phyloP scores from a whole-genome alignment of 1,140 invertebrate species.

The Andrena cerasifolii region DNA sequence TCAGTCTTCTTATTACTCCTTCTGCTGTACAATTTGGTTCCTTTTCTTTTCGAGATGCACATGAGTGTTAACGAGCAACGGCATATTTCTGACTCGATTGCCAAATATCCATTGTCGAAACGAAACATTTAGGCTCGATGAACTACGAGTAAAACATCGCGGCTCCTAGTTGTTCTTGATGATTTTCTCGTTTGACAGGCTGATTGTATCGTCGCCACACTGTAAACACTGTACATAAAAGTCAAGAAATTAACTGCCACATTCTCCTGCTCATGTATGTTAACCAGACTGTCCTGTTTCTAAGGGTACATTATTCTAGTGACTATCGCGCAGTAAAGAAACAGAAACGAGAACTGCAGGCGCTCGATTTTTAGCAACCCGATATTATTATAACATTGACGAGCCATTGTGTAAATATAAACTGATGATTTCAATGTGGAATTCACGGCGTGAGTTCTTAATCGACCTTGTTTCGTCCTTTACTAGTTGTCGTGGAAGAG shows the following conservation, averaged over 20 bases:
- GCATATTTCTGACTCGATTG: neutral
- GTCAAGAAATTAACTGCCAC: constrained; percentile 47
- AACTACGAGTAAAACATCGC: constrained; percentile 17
- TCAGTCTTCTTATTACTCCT: neutral
- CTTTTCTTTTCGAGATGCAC: neutral
- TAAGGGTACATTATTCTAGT: constrained; percentile 42
- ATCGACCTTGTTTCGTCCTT: constrained; percentile 69
- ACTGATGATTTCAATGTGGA: constrained; percentile 79
- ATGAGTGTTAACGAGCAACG: neutral
- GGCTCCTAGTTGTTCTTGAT: constrained; percentile 19
- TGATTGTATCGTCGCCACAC: constrained; percentile 50
- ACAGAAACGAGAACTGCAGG: neutral
- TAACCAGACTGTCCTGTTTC: constrained; percentile 51
- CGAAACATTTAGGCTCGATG: constrained; percentile 2
- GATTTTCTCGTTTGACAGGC: constrained; percentile 36
- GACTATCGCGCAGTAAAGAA: constrained; percentile 15
- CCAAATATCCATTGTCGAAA: neutral
- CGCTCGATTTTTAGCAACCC: constrained; percentile 53
- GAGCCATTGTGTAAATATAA: constrained; percentile 78
- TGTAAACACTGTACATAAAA: constrained; percentile 67
- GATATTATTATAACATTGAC: constrained; percentile 51
- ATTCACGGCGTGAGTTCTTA: constrained; percentile 75
- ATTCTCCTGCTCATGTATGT: constrained; percentile 58
- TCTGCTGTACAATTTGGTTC: neutral
- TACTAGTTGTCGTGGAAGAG: constrained; percentile 84